Evolutionary conservation across 2,797 vertebrate species (phyloP), one percentile per base, ranked within the genome.

Genomic region (Cygnus olor): DNA sequence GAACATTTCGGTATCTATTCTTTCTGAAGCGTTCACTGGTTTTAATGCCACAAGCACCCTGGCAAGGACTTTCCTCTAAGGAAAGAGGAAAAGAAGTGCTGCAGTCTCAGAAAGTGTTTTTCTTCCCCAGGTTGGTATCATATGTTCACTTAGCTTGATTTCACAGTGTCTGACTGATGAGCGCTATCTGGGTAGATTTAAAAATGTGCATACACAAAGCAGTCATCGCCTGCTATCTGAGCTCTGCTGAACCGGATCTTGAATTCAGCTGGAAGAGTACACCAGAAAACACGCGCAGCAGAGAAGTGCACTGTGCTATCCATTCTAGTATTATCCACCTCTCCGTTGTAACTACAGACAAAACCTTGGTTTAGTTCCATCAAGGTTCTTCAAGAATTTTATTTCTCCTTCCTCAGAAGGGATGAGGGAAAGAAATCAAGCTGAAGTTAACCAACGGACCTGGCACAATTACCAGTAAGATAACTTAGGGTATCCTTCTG

Each of bases 201-300:
- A 44, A 8, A 11, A 11, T 2, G 12, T 3, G n/a, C 54, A 10
- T 5, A 5, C 18, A 2, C 6, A 21, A 21, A 47, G 66, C 17
- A 7, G 28, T 2, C 47, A 19, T 9, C 51, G 1, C 24, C 7
- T 2, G 30, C 13, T 3, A 12, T 3, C 19, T 15, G 25, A 14
- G 30, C 53, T 18, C 20, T 6, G 1, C 34, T 4, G 28, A 49
- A 9, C n/a, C 4, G 11, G 14, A 25, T 17, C 66, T 11, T 44
- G 44, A 16, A 5, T n/a, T 60, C 38, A 1, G 14, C 25, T 25
- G 38, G 38, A 18, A 38, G 38, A 40, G 12, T 6, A 17, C 1
- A 25, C n/a, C 51, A 40, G 27, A 28, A 45, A 45, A 64, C 4
- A 14, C 28, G 14, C 0, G 24, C 2, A 20, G n/a, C 44, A 38